These are phyloP conservation scores for Aythya baeri DNA, from an alignment of 2,113 vertebrate genomes.

Conservation along the genomic window DNA sequence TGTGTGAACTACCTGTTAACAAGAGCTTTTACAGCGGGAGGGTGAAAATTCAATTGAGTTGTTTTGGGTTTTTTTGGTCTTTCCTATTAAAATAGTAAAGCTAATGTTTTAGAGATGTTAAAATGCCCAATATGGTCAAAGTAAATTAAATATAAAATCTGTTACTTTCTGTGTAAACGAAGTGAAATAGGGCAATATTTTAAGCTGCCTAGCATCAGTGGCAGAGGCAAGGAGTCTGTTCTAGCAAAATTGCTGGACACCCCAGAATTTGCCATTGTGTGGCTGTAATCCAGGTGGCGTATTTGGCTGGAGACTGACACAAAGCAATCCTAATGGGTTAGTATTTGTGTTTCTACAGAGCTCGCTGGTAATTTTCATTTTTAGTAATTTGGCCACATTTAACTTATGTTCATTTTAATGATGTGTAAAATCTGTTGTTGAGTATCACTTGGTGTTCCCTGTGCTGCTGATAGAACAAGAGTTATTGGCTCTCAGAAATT, in stretches of 20 bases:
- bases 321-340: neutral
- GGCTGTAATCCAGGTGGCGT: neutral
- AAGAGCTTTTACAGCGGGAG: neutral
- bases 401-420: neutral
- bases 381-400: neutral
- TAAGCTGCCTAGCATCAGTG: neutral
- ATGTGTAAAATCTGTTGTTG: neutral
- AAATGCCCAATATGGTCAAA: neutral
- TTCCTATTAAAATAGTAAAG: neutral
- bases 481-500: slow-evolving; percentile 12
- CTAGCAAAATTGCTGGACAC: neutral
- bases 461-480: slow-evolving; percentile 7
- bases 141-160: neutral
- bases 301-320: neutral
- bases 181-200: neutral
- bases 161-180: neutral
- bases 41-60: neutral
- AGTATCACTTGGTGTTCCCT: slow-evolving; percentile 14
- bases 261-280: neutral
- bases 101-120: neutral
- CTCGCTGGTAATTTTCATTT: slow-evolving; percentile 25
- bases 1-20: neutral
- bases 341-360: neutral
- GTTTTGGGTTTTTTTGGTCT: neutral
- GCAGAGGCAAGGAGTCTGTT: neutral